Evolutionary conservation across 2,797 vertebrate species (phyloP), one percentile per base, ranked within the genome.

Genomic region (Salarias fasciatus): DNA sequence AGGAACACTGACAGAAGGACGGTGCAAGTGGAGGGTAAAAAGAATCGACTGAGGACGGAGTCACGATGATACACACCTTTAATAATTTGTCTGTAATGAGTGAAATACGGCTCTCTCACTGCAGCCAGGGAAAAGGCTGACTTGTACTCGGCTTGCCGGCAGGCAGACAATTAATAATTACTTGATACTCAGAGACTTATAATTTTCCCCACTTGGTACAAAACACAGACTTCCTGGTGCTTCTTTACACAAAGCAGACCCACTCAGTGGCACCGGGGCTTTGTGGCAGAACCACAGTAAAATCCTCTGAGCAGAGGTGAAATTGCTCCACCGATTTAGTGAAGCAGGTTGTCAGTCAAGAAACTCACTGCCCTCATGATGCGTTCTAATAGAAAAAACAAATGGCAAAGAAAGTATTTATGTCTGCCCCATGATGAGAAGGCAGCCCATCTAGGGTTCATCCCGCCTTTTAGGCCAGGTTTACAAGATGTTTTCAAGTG

Each of bases 291-390:
- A 18, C 57, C 47, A 55, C 37, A 63, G 29, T 36, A 45, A 9
- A 14, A 29, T 46, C 51, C 38, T 31, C 14, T 63, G 48, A n/a
- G 35, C 30, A 56, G 56, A 50, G 28, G 33, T 8, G 18, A 68
- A 50, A 49, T 6, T 4, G 38, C 63, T 54, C 31, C 37, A 41
- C 28, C n/a, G 6, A 36, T 53, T 56, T 42, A 42, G 53, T 50
- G 30, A 24, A 24, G 53, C 30, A 46, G 62, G 37, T 57, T 45
- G 10, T 59, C 56, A 56, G 60, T 75, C 55, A 72, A 51, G 53
- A 51, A 50, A 47, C 40, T 60, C 62, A 29, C 54, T 66, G 46
- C 42, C 37, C 46, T 42, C 59, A 6, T 6, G 56, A 13, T 56
- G 51, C 24, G 18, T 24, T 24, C 18, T 2, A 24, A 24, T 24